phyloP scores from a whole-genome alignment of 2,888 invertebrate species.

The Drosophila kuntzei region DNA sequence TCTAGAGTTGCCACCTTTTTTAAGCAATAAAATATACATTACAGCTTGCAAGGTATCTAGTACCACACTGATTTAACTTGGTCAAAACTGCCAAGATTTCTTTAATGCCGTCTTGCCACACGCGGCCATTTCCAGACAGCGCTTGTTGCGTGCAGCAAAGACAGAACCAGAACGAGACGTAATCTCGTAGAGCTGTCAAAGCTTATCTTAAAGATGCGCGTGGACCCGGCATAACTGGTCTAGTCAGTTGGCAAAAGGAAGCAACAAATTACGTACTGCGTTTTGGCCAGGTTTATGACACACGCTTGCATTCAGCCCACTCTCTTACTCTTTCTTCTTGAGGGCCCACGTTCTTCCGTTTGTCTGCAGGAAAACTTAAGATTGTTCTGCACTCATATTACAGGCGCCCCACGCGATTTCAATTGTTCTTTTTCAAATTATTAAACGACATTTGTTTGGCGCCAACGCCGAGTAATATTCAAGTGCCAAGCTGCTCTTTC shows the following conservation, averaged over 20 bases:
- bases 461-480: constrained; percentile 44
- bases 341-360: constrained; percentile 53
- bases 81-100: not conserved
- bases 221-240: constrained; percentile 28
- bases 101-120: not conserved
- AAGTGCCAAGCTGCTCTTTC: constrained; percentile 20
- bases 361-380: constrained; percentile 23
- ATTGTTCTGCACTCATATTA: constrained; percentile 41
- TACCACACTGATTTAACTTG: not conserved
- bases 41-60: not conserved
- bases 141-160: constrained; percentile 35
- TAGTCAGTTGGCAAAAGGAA: constrained; percentile 33
- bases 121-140: not conserved
- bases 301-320: constrained; percentile 38
- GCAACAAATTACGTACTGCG: constrained; percentile 49
- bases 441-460: constrained; percentile 66
- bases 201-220: constrained; percentile 65
- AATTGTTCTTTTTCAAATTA: constrained; percentile 57
- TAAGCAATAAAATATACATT: not conserved
- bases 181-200: constrained; percentile 62
- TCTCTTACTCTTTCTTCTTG: constrained; percentile 2
- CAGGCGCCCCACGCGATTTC: constrained; percentile 53
- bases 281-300: constrained; percentile 68
- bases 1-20: not conserved
- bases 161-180: constrained; percentile 37